Evolutionary conservation across 2,113 vertebrate genomes (phyloP), one percentile per base, ranked within the genome.

Genomic region (Asarcornis scutulata): DNA sequence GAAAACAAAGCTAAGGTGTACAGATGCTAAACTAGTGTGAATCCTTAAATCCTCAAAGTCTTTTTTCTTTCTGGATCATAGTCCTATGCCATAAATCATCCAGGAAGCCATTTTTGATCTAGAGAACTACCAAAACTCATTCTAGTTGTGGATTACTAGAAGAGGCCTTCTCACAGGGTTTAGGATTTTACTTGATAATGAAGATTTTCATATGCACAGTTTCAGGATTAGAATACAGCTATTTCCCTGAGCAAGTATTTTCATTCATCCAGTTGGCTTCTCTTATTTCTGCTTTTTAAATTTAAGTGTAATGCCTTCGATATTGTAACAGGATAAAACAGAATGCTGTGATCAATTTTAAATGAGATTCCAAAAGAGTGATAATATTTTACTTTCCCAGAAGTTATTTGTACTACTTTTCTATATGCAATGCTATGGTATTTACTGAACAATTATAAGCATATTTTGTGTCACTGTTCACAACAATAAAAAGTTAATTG

Each of bases 1-100:
- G 88, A 96, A 97, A 97, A 96, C 59, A 97, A 95, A 97, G 62
- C 83, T 93, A 71, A 97, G 88, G 88, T 95, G 80, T 95, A 94
- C 40, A 84, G 69, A 42, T 88, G 20, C 59, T 74, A 71, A 86
- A 94, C 48, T 62, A 83, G 32, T 26, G 55, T 13, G 52, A 95
- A 93, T 92, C 83, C 59, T 82, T 38, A 94, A 93, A 75, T 91
- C 88, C 36, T 79, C 42, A 27, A 91, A 75, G 29, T 50, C 32
- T 44, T 75, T 79, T 87, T 92, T 78, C 56, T 55, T 78, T 93
- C 22, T 91, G 48, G 58, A 38, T 90, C 56, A 36, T 42, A 66
- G 4, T 84, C 2, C 48, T 75, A 16, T 44, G 48, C 64, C 38
- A 73, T 68, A 72, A 78, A 71, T 72, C 74, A 52, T 21, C 59